These are phyloP conservation scores for Akabosia matsudoensis DNA, from an alignment of 1,140 invertebrate species.

Conservation along the genomic window DNA sequence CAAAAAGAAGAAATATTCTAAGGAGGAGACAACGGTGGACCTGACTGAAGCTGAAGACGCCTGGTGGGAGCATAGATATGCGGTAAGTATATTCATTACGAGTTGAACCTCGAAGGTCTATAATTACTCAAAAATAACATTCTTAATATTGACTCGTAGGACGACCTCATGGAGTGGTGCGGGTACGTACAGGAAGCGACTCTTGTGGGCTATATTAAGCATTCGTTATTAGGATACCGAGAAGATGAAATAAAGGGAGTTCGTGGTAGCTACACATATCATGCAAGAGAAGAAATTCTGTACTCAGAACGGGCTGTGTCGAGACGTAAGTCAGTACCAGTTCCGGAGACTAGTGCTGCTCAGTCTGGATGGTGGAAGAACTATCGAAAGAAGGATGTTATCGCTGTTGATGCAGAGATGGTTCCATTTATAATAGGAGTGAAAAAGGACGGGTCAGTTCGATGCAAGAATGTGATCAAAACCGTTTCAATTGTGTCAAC, in stretches of 20 bases:
- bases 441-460: not conserved
- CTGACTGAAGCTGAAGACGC: not conserved
- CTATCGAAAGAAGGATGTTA: not conserved
- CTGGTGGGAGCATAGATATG: not conserved
- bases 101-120: too few relatives aligned
- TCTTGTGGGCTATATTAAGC: not conserved
- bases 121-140: not conserved
- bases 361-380: not conserved
- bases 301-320: not conserved
- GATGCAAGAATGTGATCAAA: not conserved
- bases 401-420: not conserved
- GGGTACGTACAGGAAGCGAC: not conserved
- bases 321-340: not conserved
- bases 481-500: not conserved
- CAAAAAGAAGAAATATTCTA: not conserved
- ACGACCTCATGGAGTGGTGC: not conserved
- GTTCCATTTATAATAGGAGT: not conserved
- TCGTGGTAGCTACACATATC: not conserved
- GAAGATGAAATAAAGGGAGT: not conserved
- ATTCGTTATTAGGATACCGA: not conserved
- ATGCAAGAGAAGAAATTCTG: not conserved
- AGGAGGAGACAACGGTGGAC: not conserved
- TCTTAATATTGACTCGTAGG: not conserved
- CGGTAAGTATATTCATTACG: not conserved
- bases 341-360: too few relatives aligned